Evolutionary conservation across 2,797 vertebrate species (phyloP).

Genomic region (Phrynocephalus vlangalii): DNA sequence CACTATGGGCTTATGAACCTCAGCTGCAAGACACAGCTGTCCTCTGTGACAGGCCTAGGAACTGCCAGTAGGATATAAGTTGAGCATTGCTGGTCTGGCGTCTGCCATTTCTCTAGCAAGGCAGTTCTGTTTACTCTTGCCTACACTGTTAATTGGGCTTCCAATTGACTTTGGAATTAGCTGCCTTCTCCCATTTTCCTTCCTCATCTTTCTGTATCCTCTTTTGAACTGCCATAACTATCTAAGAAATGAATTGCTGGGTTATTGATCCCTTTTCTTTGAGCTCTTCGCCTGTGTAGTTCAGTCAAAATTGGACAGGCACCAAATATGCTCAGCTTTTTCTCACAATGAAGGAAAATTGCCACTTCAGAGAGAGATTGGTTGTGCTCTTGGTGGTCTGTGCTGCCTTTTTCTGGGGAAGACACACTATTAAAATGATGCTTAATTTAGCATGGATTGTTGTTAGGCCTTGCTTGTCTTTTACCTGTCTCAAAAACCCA

Average conservation of each 20-base stretch:
- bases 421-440: slow-evolving; percentile 16
- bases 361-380: slow-evolving; percentile 20
- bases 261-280: neutral
- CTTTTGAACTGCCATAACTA: slow-evolving; percentile 14
- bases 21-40: neutral
- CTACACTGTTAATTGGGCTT: slow-evolving; percentile 4
- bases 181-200: slow-evolving; percentile 1
- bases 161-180: slow-evolving; percentile 4
- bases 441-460: slow-evolving; percentile 16
- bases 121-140: slow-evolving; percentile 11
- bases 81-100: slow-evolving; percentile 13
- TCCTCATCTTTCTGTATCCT: neutral
- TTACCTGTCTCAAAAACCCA: neutral
- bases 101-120: slow-evolving; percentile 1
- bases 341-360: neutral
- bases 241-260: slow-evolving; percentile 32
- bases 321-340: neutral
- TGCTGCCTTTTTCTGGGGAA: neutral
- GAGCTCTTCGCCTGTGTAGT: neutral
- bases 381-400: neutral
- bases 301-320: neutral
- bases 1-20: neutral
- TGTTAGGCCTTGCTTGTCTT: neutral
- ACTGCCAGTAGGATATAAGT: slow-evolving; percentile 16
- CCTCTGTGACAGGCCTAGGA: neutral